These are phyloP conservation scores for Meta bourneti DNA, from an alignment of 2,888 invertebrate species.

Conservation along the genomic window DNA sequence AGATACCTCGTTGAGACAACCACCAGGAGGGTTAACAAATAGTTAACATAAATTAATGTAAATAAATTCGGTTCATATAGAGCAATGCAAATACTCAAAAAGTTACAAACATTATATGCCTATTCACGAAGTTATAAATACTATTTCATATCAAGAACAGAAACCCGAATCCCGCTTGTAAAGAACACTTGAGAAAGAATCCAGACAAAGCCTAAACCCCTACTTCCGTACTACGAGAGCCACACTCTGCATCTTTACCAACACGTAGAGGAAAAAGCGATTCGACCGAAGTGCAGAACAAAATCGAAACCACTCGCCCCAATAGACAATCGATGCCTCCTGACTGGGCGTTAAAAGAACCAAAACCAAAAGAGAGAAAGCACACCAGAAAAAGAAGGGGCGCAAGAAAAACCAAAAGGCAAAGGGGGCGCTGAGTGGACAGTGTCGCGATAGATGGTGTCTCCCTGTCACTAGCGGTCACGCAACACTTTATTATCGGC, in stretches of 20 bases:
- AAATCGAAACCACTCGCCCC: constrained; percentile 56
- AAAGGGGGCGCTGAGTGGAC: constrained; percentile 47
- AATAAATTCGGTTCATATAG: too few species aligned
- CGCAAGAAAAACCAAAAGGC: constrained; percentile 8
- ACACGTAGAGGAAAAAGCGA: background rate
- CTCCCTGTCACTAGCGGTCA: constrained; percentile 73
- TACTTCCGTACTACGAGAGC: background rate
- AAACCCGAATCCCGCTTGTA: background rate
- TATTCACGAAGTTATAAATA: too few species aligned
- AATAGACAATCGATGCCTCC: constrained; percentile 61
- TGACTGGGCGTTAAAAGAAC: constrained; percentile 38
- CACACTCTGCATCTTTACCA: background rate
- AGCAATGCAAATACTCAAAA: too few species aligned
- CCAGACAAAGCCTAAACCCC: background rate
- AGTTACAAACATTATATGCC: too few species aligned
- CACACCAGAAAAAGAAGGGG: constrained; percentile 9
- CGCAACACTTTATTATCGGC: constrained; percentile 76
- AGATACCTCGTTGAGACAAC: too few species aligned
- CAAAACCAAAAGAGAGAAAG: constrained; percentile 24
- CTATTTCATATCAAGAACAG: too few species aligned
- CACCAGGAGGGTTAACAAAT: too few species aligned
- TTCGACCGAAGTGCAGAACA: background rate
- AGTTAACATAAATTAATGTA: too few species aligned
- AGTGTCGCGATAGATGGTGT: constrained; percentile 65
- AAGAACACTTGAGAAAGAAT: background rate